Percentiles rank a stretch among this genome's conserved stretches.
Evolutionary conservation across 2,797 vertebrate genomes (phyloP).

Genomic region (Spinus pinus): DNA sequence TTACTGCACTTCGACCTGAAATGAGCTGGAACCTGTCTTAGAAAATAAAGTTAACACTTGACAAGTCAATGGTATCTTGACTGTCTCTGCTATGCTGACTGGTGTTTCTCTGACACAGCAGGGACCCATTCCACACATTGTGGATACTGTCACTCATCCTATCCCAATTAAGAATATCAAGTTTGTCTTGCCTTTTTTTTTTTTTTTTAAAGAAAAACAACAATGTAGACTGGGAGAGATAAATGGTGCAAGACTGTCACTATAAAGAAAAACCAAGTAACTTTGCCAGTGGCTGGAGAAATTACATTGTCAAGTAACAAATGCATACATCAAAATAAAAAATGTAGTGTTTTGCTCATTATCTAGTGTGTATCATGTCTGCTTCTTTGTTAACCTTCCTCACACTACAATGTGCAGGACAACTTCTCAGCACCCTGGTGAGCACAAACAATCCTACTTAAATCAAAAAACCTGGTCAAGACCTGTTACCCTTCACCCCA

Average conservation of each 20-base stretch:
- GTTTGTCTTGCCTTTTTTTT: not conserved
- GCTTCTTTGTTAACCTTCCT: not conserved
- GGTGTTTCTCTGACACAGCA: not conserved
- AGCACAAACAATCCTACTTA: not conserved
- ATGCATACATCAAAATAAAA: conserved; percentile 34
- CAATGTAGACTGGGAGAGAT: not conserved
- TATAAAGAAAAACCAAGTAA: not conserved
- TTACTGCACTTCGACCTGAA: not conserved
- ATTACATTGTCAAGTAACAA: conserved; percentile 14
- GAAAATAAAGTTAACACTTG: not conserved
- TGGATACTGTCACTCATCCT: not conserved
- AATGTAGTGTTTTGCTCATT: not conserved
- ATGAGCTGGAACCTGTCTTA: not conserved
- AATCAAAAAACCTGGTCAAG: not conserved
- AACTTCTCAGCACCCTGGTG: not conserved
- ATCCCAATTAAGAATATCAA: not conserved
- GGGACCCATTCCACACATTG: not conserved
- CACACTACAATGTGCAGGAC: not conserved
- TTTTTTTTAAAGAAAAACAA: too few relatives aligned
- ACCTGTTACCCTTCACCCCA: not conserved
- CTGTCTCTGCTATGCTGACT: not conserved
- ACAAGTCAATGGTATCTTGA: not conserved
- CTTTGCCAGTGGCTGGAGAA: not conserved
- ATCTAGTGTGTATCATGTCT: not conserved
- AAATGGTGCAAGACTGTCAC: not conserved